Percentiles rank a stretch among this genome's conserved stretches.
Evolutionary conservation across 2,113 vertebrate species (phyloP).

Genomic region (mouse (Mus musculus)): GRCm39 chrX:40472501-40473000

Average conservation of each 20-base stretch:
- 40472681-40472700: neutral
- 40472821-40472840: neutral
- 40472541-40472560: no score
- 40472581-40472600: no score
- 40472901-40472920: neutral
- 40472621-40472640: no score
- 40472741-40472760: neutral
- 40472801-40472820: neutral
- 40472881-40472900: constrained; percentile 1
- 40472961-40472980: neutral
- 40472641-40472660: no score
- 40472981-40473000: neutral
- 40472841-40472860: neutral
- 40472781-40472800: neutral
- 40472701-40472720: neutral
- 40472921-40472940: neutral
- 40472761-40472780: neutral
- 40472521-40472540: no score
- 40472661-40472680: neutral
- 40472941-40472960: neutral
- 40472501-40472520: no score
- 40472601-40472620: no score
- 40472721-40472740: neutral
- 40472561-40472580: no score
- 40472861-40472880: neutral